A percentile compares a stretch with the other conserved stretches of the same genome.
phyloP scores from a whole-genome alignment of 2,797 vertebrate species.

The Meriones psammophilus region DNA sequence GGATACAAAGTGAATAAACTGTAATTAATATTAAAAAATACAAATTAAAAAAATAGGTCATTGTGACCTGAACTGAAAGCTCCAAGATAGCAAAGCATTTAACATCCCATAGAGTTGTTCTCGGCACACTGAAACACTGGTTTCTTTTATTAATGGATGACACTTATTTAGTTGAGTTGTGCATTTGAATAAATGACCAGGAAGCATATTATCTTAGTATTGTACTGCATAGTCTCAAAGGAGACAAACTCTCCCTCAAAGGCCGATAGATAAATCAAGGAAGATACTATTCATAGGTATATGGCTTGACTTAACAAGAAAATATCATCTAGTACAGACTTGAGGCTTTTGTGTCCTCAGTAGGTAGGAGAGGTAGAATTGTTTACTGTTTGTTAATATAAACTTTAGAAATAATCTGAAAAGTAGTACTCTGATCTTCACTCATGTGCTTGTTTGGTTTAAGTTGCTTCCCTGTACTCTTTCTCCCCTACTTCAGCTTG shows the following conservation, averaged over 20 bases:
- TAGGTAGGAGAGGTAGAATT: neutral
- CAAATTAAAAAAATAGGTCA: neutral
- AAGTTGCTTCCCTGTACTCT: neutral
- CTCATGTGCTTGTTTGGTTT: neutral
- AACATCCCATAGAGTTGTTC: neutral
- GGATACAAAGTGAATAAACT: too few species aligned
- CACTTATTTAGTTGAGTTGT: neutral
- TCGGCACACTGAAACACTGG: neutral
- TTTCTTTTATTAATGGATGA: conserved; percentile 25
- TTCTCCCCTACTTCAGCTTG: neutral
- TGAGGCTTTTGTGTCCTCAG: neutral
- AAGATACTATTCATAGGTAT: conserved; percentile 29
- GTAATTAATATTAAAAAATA: too few species aligned
- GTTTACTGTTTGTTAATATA: neutral
- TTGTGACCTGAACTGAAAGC: neutral
- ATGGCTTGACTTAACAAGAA: neutral
- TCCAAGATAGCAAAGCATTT: conserved; percentile 23
- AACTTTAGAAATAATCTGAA: neutral
- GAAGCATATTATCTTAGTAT: neutral
- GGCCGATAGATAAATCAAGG: neutral
- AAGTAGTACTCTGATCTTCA: neutral
- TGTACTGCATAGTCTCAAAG: neutral
- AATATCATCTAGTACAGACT: neutral
- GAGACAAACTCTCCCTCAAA: conserved; percentile 20
- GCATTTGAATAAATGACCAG: neutral